These are phyloP conservation scores for Pemphigus obesinymphae DNA, from an alignment of 1,140 invertebrate species.

Conservation along the genomic window DNA sequence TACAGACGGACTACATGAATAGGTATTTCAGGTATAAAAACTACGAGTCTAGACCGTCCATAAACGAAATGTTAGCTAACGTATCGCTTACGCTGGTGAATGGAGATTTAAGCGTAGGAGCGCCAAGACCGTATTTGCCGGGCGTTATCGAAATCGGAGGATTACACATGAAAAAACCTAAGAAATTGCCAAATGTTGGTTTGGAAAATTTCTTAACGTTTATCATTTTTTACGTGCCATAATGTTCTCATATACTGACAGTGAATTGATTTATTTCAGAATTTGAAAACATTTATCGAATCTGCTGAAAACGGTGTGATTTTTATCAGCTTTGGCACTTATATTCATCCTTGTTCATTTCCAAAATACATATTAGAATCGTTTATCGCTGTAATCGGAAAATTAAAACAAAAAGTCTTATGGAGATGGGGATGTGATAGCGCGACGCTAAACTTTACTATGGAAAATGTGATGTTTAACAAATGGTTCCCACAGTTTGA, in stretches of 20 bases:
- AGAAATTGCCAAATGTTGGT: constrained; percentile 37
- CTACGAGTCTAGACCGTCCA: neutral
- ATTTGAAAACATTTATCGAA: constrained; percentile 58
- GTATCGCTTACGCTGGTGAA: constrained; percentile 56
- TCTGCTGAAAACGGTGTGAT: constrained; percentile 58
- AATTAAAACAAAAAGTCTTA: constrained; percentile 58
- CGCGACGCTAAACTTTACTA: constrained; percentile 46
- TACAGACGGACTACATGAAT: neutral
- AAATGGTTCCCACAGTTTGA: constrained; percentile 61
- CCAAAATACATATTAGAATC: neutral
- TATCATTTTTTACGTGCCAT: neutral
- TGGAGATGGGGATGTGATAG: constrained; percentile 66
- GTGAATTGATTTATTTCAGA: constrained; percentile 50
- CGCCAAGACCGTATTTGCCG: constrained; percentile 52
- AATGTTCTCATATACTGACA: too few species aligned
- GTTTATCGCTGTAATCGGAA: constrained; percentile 3
- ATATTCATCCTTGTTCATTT: neutral
- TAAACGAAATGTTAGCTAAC: constrained; percentile 46
- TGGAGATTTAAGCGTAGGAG: constrained; percentile 55
- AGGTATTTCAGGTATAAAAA: neutral
- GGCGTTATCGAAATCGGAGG: constrained; percentile 59
- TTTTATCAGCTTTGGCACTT: constrained; percentile 63
- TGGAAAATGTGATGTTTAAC: constrained; percentile 56
- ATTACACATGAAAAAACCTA: constrained; percentile 53
- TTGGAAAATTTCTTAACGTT: neutral